Evolutionary conservation across 1,140 invertebrate species (phyloP), one percentile per base, ranked within the genome.

Genomic region (Drosophila nannoptera): DNA sequence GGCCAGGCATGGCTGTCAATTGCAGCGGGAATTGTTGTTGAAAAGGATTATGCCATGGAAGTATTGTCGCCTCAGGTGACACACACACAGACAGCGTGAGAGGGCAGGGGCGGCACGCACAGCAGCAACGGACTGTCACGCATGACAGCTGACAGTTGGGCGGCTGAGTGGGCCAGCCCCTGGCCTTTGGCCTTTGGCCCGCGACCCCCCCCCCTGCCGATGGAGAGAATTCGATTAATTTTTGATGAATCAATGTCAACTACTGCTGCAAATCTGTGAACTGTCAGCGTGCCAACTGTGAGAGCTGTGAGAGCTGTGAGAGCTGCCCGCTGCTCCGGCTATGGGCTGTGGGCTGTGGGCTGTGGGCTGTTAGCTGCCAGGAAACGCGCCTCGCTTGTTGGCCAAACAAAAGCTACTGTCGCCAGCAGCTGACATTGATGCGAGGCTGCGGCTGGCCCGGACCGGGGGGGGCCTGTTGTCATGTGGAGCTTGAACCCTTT

Each of bases 201-300:
- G 1, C 3, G 22, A 1, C 22, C 22, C 22, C 22, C 22, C 22
- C 22, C 22, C 22, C 31, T 46, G 45, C 55, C 58, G 7, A 14
- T 63, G 42, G 81, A 50, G 81, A 50, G 65, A 86, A 86, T 77
- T 86, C 81, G 81, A 86, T 86, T 86, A 86, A 86, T 86, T 86
- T 86, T 86, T 84, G 77, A 84, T 84, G 81, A 84, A 80, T 77
- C 77, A 86, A 86, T 86, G 81, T 86, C 81, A 77, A 84, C 81
- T 86, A 72, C 74, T 86, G 73, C 77, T 86, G 81, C 59, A 84
- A 86, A 86, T 86, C 77, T 81, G 77, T 72, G 71, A 81, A 55
- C 77, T 86, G 81, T 77, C 81, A 84, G 58, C 77, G 64, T 32
- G 49, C 55, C 45, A 11, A 35, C 5, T 35, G n/a, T 7, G 22